Conservation (phyloP, 1,140 invertebrate species). For the Pteromalus puparum region DNA sequence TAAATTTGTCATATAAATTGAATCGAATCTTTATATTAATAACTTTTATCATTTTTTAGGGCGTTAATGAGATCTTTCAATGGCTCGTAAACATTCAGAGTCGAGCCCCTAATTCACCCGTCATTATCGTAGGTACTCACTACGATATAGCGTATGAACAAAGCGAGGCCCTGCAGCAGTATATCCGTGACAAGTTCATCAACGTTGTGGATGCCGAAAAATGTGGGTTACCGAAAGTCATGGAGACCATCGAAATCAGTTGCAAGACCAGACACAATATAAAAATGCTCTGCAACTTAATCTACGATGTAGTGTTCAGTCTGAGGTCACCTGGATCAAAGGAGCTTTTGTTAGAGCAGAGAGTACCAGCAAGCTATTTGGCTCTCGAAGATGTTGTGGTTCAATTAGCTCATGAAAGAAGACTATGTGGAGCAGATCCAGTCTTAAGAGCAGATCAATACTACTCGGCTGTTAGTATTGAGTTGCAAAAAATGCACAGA, state of each 20-base stretch:
- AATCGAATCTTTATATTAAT: background rate
- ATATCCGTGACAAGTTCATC: constrained; percentile 93
- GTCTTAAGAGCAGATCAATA: constrained; percentile 93
- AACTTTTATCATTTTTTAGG: constrained; percentile 65
- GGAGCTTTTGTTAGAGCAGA: constrained; percentile 93
- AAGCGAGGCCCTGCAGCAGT: constrained; percentile 89
- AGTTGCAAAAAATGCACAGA: constrained; percentile 80
- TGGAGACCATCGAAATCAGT: constrained; percentile 94
- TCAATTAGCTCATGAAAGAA: constrained; percentile 82
- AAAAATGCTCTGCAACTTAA: constrained; percentile 91
- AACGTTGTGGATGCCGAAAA: constrained; percentile 97
- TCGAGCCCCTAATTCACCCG: constrained; percentile 94
- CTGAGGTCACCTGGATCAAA: constrained; percentile 92
- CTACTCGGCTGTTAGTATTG: constrained; percentile 81
- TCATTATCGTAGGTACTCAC: constrained; percentile 96
- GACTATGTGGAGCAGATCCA: constrained; percentile 84
- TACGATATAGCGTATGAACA: constrained; percentile 91
- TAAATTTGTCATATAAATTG: background rate
- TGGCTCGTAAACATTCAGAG: constrained; percentile 98
- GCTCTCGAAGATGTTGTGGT: constrained; percentile 94
- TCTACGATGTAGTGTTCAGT: constrained; percentile 96
- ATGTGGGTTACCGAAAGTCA: constrained; percentile 93
- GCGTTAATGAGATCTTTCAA: constrained; percentile 92
- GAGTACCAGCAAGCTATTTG: constrained; percentile 96
- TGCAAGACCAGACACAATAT: constrained; percentile 95